These are phyloP conservation scores for Tachysurus fulvidraco DNA, from an alignment of 2,113 vertebrate genomes.

Conservation along the genomic window DNA sequence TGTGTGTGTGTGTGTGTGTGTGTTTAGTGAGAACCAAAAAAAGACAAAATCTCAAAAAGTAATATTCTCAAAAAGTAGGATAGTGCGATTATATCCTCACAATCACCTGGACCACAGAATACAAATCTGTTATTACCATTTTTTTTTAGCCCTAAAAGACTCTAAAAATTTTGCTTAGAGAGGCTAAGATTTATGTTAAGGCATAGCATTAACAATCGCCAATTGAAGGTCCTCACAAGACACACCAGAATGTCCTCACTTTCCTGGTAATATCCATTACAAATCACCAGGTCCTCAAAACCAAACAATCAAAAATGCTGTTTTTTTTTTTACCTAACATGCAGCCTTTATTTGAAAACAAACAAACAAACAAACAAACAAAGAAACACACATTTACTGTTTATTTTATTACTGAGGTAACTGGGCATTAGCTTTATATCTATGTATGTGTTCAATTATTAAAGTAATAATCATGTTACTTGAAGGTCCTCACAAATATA, in stretches of 20 bases:
- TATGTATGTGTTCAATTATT: neutral
- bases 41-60: neutral
- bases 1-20: conserved; percentile 27
- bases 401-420: neutral
- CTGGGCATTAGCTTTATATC: no score
- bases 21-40: neutral
- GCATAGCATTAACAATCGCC: neutral
- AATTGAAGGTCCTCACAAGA: neutral
- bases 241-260: no score
- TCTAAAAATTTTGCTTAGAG: neutral
- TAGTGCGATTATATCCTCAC: neutral
- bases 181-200: neutral
- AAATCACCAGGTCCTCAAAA: no score
- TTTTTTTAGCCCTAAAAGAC: neutral
- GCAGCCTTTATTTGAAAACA: no score
- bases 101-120: neutral
- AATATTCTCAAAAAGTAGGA: neutral
- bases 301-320: no score
- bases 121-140: neutral
- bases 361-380: no score
- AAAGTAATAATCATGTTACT: neutral
- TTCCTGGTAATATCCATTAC: no score
- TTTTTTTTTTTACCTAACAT: no score
- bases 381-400: no score
- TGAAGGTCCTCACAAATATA: neutral